Evolutionary conservation across 37 sponge, comb jelly and placozoan species (phyloP).

Genomic region (Hexactinellida sp.): DNA sequence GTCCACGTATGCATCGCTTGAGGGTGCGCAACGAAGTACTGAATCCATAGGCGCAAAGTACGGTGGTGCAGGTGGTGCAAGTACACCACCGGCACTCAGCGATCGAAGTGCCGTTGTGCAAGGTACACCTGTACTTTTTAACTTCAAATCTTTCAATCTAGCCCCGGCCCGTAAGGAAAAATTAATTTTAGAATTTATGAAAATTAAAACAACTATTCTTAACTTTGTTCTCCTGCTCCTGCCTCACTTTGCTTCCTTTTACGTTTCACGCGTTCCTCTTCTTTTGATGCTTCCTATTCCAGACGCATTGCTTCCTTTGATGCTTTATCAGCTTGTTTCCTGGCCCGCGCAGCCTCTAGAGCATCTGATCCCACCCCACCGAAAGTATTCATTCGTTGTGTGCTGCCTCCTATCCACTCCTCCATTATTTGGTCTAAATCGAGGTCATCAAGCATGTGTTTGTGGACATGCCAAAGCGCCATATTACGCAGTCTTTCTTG

Average conservation of each 20-base stretch:
- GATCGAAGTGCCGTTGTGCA: not conserved
- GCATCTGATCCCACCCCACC: not conserved
- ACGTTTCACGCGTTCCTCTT: not conserved
- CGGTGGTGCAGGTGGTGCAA: not conserved
- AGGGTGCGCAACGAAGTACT: too few relatives aligned
- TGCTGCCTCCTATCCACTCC: not conserved
- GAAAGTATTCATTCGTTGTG: not conserved
- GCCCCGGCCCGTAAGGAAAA: not conserved
- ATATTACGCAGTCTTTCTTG: not conserved
- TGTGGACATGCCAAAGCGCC: not conserved
- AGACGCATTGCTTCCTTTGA: not conserved
- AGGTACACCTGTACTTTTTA: not conserved
- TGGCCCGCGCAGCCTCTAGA: not conserved
- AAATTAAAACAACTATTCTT: not conserved
- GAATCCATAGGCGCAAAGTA: too few relatives aligned
- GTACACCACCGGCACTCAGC: not conserved
- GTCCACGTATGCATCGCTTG: too few relatives aligned
- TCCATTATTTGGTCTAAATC: not conserved
- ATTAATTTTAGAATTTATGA: not conserved
- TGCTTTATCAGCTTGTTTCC: not conserved
- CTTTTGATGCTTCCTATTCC: not conserved
- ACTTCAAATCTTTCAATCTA: not conserved
- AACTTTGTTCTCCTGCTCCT: not conserved
- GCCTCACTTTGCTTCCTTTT: not conserved
- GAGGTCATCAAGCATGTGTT: not conserved